phyloP scores from a whole-genome alignment of 2,113 vertebrate species.

The Ailurus styani region DNA sequence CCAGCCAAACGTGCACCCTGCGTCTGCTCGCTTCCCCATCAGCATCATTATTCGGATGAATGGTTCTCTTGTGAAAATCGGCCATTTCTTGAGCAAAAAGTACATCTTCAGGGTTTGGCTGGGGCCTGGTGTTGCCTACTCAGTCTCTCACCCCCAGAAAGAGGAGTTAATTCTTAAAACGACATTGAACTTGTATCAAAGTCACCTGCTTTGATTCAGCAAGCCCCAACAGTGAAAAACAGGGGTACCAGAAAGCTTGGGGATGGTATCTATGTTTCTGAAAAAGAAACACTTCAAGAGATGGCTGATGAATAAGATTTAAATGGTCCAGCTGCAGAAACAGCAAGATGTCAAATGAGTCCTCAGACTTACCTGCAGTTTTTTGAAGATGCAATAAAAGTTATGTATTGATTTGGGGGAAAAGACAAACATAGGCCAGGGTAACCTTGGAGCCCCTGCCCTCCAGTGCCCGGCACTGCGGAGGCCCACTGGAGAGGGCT shows the following conservation, averaged over 20 bases:
- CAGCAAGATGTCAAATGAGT: not conserved
- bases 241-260: not conserved
- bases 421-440: not conserved
- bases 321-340: not conserved
- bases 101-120: not conserved
- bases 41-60: conserved; percentile 92
- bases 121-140: not conserved
- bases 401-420: not conserved
- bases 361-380: not conserved
- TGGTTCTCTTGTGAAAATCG: conserved; percentile 92
- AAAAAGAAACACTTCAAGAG: not conserved
- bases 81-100: conserved; percentile 87
- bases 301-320: not conserved
- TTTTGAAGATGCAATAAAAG: not conserved
- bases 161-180: not conserved
- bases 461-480: not conserved
- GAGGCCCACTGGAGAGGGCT: too few species aligned
- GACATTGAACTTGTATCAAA: not conserved
- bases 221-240: not conserved
- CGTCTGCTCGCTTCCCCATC: conserved; percentile 95
- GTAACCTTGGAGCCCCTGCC: not conserved
- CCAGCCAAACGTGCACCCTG: conserved; percentile 94
- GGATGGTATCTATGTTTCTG: not conserved
- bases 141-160: not conserved
- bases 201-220: not conserved